Evolutionary conservation across 1,140 invertebrate genomes (phyloP).

Genomic region (Odontomachus brunneus): DNA sequence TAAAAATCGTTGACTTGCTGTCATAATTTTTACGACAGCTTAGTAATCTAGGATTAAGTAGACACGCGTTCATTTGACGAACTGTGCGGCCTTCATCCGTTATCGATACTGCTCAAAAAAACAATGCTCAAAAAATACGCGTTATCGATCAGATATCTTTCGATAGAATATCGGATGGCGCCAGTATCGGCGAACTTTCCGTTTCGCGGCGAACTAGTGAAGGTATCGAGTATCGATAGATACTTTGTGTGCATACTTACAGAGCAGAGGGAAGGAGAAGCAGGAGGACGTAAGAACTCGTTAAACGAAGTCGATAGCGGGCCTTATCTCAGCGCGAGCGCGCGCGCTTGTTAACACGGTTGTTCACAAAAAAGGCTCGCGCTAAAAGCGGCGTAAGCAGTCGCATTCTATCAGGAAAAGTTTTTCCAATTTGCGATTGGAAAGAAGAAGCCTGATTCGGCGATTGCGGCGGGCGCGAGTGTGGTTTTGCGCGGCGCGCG

Average conservation of each 20-base stretch:
- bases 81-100: too few relatives aligned
- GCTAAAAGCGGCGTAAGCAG: neutral
- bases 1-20: too few relatives aligned
- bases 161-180: neutral
- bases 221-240: slow-evolving; percentile 16
- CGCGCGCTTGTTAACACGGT: too few relatives aligned
- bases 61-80: too few relatives aligned
- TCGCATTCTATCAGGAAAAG: neutral
- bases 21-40: too few relatives aligned
- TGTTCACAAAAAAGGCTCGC: neutral
- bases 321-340: neutral
- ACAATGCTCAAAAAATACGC: too few relatives aligned
- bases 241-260: neutral
- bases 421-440: slow-evolving; percentile 30
- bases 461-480: too few relatives aligned
- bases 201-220: neutral
- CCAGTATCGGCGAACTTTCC: neutral
- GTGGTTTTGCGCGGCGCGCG: too few relatives aligned
- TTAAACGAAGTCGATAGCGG: slow-evolving; percentile 4
- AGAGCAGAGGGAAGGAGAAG: neutral
- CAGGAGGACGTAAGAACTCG: neutral
- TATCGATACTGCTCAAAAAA: neutral
- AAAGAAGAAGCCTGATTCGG: slow-evolving; percentile 16
- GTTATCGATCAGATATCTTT: slow-evolving; percentile 20
- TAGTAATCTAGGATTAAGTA: too few relatives aligned